Evolutionary conservation across 2,888 invertebrate species (phyloP), one percentile per base, ranked within the genome.

Genomic region (Pedicia rivosa): DNA sequence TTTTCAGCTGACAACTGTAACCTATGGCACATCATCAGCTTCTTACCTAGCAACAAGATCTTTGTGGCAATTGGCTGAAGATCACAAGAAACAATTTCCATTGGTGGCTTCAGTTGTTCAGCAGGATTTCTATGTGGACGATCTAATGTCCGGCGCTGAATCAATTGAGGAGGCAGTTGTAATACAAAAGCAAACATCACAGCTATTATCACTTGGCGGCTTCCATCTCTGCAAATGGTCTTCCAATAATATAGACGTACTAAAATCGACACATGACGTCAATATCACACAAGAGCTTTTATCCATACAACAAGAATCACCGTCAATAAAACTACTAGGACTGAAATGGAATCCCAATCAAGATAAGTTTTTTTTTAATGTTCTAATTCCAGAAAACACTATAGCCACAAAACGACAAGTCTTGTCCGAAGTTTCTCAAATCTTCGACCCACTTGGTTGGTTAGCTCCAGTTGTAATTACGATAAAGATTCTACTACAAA

Each of bases 21-120:
- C 42, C 3, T 47, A 46, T 31, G 48, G 48, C 5, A 45, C 39
- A 6, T 42, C 44, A 3, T 41, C 45, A 12, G 47, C 46, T 3
- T 42, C 45, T n/a, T 47, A 35, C 37, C 27, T 47, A 4, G 46
- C 46, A 2, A 42, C 42, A 8, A 39, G 44, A 4, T 39, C 40
- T 13, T 26, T 47, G n/a, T 29, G 40, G 10, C 45, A 46, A 30
- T 35, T 49, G 2, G 44, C 41, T 10, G 12, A 22, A 3, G 25
- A 34, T 6, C 16, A 22, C 22, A 25, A 25, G 22, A 25, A 22
- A 5, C 12, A 33, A 14, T 33, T 13, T 33, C 22, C 33, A 5
- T 33, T 33, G 13, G 33, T 22, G 4, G 19, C 20, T 13, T n/a
- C 15, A 9, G 34, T 25, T 15, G 6, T 25, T 13, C 3, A 12